phyloP scores from a whole-genome alignment of 2,888 invertebrate species.

The Barypeithes pellucidus region DNA sequence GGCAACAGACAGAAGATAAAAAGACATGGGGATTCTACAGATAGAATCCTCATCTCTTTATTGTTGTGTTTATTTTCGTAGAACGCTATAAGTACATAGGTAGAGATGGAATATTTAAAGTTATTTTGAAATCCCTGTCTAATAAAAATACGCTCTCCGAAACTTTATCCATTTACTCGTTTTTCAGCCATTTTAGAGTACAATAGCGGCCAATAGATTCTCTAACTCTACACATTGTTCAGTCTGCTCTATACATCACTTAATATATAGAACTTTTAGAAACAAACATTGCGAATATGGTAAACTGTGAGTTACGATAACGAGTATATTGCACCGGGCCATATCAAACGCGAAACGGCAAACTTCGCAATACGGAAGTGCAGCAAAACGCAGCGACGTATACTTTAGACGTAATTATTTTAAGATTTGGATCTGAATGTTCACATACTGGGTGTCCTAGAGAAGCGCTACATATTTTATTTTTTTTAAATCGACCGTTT shows the following conservation, averaged over 20 bases:
- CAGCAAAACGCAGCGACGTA: background rate
- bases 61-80: too few relatives aligned
- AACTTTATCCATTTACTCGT: slow-evolving; percentile 6
- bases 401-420: too few relatives aligned
- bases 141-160: background rate
- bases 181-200: background rate
- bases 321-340: background rate
- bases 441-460: too few relatives aligned
- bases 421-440: too few relatives aligned
- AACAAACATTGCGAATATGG: slow-evolving; percentile 17
- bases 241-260: slow-evolving; percentile 6
- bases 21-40: too few relatives aligned
- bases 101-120: too few relatives aligned
- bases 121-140: background rate
- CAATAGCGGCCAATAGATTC: slow-evolving; percentile 8
- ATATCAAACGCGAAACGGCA: background rate
- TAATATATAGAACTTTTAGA: slow-evolving; percentile 7
- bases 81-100: too few relatives aligned
- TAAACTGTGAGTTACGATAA: slow-evolving; percentile 10
- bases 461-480: too few relatives aligned
- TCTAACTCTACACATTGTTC: background rate
- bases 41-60: too few relatives aligned
- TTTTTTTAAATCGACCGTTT: too few relatives aligned
- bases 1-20: too few relatives aligned
- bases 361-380: background rate